phyloP scores from a whole-genome alignment of 2,797 vertebrate species.

The Sebastes baramenuke region DNA sequence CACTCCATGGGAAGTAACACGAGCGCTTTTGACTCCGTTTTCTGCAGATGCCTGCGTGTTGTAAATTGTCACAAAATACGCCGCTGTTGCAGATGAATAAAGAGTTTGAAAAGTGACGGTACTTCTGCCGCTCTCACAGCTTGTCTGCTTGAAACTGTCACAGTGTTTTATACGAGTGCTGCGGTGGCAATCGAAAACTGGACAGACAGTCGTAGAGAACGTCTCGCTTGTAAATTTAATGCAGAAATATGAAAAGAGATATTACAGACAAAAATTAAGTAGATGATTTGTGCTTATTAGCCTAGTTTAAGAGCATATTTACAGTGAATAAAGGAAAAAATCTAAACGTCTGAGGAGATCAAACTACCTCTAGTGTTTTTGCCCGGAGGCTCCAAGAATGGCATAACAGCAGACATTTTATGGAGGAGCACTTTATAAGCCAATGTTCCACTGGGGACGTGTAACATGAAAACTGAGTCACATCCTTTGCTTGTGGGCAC shows the following conservation, averaged over 20 bases:
- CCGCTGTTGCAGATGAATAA: constrained; percentile 6
- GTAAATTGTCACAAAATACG: constrained; percentile 26
- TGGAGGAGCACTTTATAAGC: constrained; percentile 66
- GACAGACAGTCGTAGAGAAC: not conserved
- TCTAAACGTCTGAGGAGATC: constrained; percentile 43
- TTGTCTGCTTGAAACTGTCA: constrained; percentile 20
- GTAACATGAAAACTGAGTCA: constrained; percentile 67
- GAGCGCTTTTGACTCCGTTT: constrained; percentile 18
- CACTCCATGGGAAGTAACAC: constrained; percentile 48
- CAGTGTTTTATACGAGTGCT: not conserved
- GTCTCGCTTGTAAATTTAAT: not conserved
- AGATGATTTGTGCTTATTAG: not conserved
- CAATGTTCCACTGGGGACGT: constrained; percentile 64
- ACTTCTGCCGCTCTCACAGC: constrained; percentile 10
- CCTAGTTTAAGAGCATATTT: constrained; percentile 28
- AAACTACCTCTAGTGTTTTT: constrained; percentile 51
- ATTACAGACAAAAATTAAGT: constrained; percentile 4
- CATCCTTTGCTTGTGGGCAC: constrained; percentile 64
- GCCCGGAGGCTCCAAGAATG: constrained; percentile 51
- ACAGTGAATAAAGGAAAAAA: constrained; percentile 1
- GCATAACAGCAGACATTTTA: constrained; percentile 64
- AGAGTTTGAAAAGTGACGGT: not conserved
- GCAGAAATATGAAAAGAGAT: not conserved
- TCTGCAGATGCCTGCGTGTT: constrained; percentile 3
- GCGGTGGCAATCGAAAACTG: constrained; percentile 14